These are phyloP conservation scores for Cantharis rustica DNA, from an alignment of 2,888 invertebrate genomes.

Conservation along the genomic window DNA sequence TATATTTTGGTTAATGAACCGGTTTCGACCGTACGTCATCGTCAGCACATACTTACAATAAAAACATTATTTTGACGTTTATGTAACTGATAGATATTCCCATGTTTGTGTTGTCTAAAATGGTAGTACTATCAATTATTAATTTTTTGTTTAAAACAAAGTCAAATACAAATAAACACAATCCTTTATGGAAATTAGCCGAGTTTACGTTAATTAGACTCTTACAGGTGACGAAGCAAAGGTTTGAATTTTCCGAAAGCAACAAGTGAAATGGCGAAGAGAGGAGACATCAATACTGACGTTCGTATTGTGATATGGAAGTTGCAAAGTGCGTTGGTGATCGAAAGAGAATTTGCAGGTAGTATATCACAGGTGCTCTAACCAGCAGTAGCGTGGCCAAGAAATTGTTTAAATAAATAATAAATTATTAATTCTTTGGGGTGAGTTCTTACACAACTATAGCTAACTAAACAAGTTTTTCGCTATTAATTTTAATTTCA, in stretches of 20 bases:
- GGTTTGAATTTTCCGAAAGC: slow-evolving; percentile 23
- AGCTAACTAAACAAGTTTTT: neutral
- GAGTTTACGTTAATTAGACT: slow-evolving; percentile 12
- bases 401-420: neutral
- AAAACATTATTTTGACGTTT: too few species aligned
- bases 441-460: neutral
- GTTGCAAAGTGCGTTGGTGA: slow-evolving; percentile 28
- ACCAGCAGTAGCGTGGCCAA: slow-evolving; percentile 16
- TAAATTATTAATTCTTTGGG: neutral
- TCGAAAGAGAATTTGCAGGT: slow-evolving; percentile 26
- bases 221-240: slow-evolving; percentile 28
- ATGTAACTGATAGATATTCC: too few species aligned
- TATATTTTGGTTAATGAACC: too few species aligned
- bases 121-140: too few species aligned
- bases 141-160: neutral
- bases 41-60: too few species aligned
- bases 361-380: slow-evolving; percentile 28
- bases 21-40: too few species aligned
- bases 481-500: too few species aligned
- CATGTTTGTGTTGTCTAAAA: too few species aligned
- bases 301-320: slow-evolving; percentile 24
- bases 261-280: slow-evolving; percentile 30
- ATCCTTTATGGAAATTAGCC: neutral
- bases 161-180: neutral
- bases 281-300: slow-evolving; percentile 30